Evolutionary conservation across 2,113 vertebrate genomes (phyloP).

Genomic region (Enhydra lutris): DNA sequence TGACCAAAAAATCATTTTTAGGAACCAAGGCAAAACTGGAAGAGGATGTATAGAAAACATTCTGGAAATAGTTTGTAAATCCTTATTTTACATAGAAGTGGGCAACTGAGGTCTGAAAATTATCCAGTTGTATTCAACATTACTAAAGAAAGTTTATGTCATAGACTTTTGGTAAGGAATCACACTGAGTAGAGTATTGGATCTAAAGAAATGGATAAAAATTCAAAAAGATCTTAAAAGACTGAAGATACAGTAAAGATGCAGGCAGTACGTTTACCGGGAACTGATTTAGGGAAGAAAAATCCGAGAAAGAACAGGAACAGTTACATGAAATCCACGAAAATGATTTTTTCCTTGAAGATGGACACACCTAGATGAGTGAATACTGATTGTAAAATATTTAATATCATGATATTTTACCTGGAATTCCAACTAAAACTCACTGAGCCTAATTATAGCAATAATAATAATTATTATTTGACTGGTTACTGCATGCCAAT

Average conservation of each 20-base stretch:
- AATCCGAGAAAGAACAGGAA: neutral
- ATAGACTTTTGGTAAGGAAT: neutral
- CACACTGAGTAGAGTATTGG: neutral
- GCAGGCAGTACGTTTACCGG: neutral
- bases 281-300: neutral
- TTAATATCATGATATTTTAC: neutral
- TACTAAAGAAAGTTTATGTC: neutral
- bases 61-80: neutral
- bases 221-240: neutral
- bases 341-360: neutral
- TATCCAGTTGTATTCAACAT: neutral
- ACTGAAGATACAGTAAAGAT: neutral
- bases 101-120: neutral
- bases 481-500: neutral
- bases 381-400: neutral
- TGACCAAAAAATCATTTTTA: neutral
- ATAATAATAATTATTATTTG: neutral
- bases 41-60: neutral
- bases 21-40: neutral
- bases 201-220: neutral
- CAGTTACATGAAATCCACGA: neutral
- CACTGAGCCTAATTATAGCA: neutral
- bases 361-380: neutral
- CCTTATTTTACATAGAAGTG: neutral
- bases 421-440: neutral